A percentile compares a stretch with the other conserved stretches of the same genome.
phyloP scores from a whole-genome alignment of 2,113 vertebrate genomes.

The Saccopteryx leptura region DNA sequence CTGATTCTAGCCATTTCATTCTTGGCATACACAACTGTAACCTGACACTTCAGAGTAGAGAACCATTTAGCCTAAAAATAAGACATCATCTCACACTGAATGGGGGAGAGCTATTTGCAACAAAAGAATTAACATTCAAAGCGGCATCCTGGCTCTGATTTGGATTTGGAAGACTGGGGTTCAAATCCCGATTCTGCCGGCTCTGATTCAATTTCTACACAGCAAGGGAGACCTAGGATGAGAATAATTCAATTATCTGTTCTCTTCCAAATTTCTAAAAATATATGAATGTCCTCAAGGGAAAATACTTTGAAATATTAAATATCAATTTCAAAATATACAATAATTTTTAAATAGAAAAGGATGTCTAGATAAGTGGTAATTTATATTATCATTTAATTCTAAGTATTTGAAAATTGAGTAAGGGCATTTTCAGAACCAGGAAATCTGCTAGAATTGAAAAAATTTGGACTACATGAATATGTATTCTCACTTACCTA shows the following conservation, averaged over 20 bases:
- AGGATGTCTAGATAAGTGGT: slow-evolving; percentile 14
- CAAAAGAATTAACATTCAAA: slow-evolving; percentile 23
- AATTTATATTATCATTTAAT: slow-evolving; percentile 43
- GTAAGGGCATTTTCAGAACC: not conserved
- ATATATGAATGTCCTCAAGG: not conserved
- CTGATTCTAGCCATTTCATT: not conserved
- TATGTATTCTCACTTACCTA: not conserved
- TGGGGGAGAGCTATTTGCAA: not conserved
- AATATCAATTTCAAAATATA: slow-evolving; percentile 35
- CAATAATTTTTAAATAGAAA: slow-evolving; percentile 57
- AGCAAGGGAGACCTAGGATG: not conserved
- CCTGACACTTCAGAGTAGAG: not conserved
- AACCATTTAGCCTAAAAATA: slow-evolving; percentile 1
- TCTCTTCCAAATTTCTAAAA: slow-evolving; percentile 4
- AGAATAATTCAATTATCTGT: not conserved
- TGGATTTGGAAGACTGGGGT: slow-evolving; percentile 12
- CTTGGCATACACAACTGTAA: not conserved
- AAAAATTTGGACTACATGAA: not conserved
- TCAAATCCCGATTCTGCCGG: not conserved
- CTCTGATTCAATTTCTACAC: slow-evolving; percentile 31
- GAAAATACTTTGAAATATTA: slow-evolving; percentile 66
- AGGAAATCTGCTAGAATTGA: not conserved
- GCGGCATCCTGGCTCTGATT: not conserved
- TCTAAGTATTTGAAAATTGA: slow-evolving; percentile 60
- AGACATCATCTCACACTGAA: not conserved